Conservation (phyloP, 1,140 invertebrate genomes). For the Apis laboriosa region DNA sequence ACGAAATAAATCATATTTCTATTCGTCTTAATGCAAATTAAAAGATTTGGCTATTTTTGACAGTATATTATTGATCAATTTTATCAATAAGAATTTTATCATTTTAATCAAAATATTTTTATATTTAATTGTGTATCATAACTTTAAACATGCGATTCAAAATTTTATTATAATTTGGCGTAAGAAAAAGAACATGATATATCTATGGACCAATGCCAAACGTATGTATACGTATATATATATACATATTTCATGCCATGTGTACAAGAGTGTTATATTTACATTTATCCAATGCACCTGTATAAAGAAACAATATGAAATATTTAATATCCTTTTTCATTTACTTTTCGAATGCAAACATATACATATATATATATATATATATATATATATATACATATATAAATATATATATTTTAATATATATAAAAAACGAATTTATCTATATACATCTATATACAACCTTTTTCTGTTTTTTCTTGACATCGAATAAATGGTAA, state of each 20-base stretch:
- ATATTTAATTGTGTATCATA: background rate
- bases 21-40: background rate
- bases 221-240: conserved; percentile 3
- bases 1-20: background rate
- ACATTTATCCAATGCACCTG: conserved; percentile 37
- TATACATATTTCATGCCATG: conserved; percentile 4
- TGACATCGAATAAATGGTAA: conserved; percentile 49
- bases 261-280: conserved; percentile 27
- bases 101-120: background rate
- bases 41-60: background rate
- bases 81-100: background rate
- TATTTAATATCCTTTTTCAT: conserved; percentile 26
- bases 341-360: background rate
- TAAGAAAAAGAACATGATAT: conserved; percentile 22
- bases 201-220: conserved; percentile 40
- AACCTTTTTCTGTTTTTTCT: conserved; percentile 33
- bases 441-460: background rate
- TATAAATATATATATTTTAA: background rate
- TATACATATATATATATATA: background rate
- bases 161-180: background rate
- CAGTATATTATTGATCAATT: background rate
- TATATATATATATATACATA: background rate
- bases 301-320: conserved; percentile 27
- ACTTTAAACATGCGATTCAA: background rate
- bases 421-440: no score